phyloP scores from a whole-genome alignment of 2,888 invertebrate species.

The Mechanitis mazaeus region DNA sequence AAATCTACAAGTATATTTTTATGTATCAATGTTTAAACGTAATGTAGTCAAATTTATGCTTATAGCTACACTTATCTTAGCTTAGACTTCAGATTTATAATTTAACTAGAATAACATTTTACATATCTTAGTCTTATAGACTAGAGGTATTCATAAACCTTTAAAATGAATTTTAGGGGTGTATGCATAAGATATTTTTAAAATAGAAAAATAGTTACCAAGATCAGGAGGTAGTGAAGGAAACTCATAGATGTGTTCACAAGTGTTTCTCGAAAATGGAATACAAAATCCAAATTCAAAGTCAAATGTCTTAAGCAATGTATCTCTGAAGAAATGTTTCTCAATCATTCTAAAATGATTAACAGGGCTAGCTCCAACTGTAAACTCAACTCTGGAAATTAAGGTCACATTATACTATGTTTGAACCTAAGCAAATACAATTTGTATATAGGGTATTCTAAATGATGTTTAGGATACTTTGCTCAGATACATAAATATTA shows the following conservation, averaged over 20 bases:
- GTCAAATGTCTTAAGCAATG: conserved; percentile 96
- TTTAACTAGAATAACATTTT: too few species aligned
- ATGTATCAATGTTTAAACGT: too few species aligned
- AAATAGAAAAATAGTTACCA: conserved; percentile 76
- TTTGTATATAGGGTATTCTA: background rate
- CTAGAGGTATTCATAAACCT: too few species aligned
- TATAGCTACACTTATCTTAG: too few species aligned
- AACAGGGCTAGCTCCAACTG: conserved; percentile 93
- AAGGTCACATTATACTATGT: background rate
- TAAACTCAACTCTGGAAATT: conserved; percentile 91
- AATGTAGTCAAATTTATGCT: too few species aligned
- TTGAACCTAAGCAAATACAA: background rate
- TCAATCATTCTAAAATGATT: conserved; percentile 99
- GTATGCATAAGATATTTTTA: background rate
- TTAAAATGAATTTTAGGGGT: background rate
- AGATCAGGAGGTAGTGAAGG: conserved; percentile 90
- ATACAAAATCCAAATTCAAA: conserved; percentile 99
- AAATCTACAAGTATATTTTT: too few species aligned
- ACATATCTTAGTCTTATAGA: background rate
- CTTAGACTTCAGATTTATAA: conserved; percentile 11
- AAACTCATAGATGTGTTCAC: conserved; percentile 99
- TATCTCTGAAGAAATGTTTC: conserved; percentile 95
- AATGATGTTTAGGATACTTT: too few species aligned
- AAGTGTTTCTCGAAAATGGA: conserved; percentile 97
- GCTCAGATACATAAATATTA: too few species aligned